Base-by-base conservation (phyloP, 2,888 invertebrate genomes). In the Meloe dianella region DNA sequence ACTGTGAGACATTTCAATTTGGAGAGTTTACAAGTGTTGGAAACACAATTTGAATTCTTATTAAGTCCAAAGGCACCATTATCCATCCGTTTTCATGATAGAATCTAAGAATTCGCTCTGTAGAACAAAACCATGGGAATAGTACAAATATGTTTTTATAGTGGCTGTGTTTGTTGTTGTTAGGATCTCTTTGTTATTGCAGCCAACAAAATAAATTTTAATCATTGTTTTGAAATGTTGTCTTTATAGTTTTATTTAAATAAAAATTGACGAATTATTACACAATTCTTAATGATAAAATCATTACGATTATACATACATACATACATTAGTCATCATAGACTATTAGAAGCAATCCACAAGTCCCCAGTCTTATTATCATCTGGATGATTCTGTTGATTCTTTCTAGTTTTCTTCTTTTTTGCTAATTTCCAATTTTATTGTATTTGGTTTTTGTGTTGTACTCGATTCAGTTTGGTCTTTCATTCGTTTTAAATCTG, bases 1-100 rank as follows among this genome's bases (percentile, higher is more conserved):
- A 92, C 92, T 75, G 72, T 82, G 10, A 70, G 73, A 60, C 74
- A 89, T 76, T 95, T 92, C 84, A 87, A 90, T 63, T 88, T 95
- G 29, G 87, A 87, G 65, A 90, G 89, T 71, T 87, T 88, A 56
- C 88, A 90, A 14, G 89, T 91, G 57, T 81, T 95, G 71, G 89
- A 91, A 76, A 84, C 93, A 32, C 90, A 92, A 78, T 95, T 94
- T 78, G 93, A 94, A 81, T 95, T 94, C 84, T 85, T 95, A 60
- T 80, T 95, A 68, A 89, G 92, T 6, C 94, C 95, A 2, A 90
- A 91, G 81, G 89, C 90, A 9, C 92, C 93, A 20, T 89, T 94
- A 14, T 86, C 87, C 10, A 85, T 95, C 74, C 86, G 87, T 65
- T 87, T 94, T 75, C 85, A 85, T 66, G 89, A 91, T 80, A 87